These are phyloP conservation scores for Bombus picipes DNA, from an alignment of 1,140 invertebrate species.

Conservation along the genomic window DNA sequence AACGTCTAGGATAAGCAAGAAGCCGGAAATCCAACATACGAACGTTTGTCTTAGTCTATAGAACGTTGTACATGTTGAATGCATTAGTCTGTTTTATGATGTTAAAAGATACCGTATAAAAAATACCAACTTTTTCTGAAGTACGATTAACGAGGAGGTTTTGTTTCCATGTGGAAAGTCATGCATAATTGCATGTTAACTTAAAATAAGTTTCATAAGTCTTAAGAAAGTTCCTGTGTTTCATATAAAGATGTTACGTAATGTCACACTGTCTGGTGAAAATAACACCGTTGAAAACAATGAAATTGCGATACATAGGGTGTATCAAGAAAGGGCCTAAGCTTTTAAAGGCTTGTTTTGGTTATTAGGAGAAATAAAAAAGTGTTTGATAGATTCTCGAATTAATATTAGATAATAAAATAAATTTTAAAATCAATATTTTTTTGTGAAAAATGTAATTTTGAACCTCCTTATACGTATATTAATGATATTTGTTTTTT, in stretches of 20 bases:
- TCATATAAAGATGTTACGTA: background rate
- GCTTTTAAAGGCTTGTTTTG: too few species aligned
- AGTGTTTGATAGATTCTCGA: background rate
- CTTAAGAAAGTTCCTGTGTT: constrained; percentile 8
- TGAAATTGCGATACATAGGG: background rate
- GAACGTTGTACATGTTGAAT: background rate
- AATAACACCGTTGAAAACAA: constrained; percentile 4
- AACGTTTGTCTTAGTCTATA: background rate
- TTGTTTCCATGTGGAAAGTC: background rate
- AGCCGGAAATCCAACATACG: background rate
- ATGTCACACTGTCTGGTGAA: background rate
- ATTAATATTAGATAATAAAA: background rate
- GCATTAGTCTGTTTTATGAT: background rate
- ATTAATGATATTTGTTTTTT: too few species aligned
- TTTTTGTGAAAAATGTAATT: too few species aligned
- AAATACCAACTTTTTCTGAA: too few species aligned
- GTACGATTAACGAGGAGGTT: background rate
- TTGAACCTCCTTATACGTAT: too few species aligned
- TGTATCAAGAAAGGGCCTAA: too few species aligned
- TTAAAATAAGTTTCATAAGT: background rate
- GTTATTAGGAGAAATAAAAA: background rate
- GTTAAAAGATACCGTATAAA: too few species aligned
- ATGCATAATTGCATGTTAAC: background rate
- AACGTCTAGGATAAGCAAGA: background rate
- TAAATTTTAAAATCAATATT: too few species aligned